Base-by-base conservation (phyloP, 2,888 invertebrate species). In the Microchrysa polita region DNA sequence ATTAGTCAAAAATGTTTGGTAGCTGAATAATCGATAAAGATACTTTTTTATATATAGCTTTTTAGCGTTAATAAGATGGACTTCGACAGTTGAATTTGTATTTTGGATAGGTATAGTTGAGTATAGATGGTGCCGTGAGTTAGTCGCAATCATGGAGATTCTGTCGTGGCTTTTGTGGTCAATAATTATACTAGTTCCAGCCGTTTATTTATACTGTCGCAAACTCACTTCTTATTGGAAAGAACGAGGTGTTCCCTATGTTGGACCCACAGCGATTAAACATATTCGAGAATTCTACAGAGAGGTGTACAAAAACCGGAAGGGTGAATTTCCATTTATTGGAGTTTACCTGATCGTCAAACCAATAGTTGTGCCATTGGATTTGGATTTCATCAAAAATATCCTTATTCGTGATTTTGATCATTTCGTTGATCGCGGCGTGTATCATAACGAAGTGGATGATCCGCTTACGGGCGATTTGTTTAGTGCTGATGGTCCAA, bases 391-490 rank as follows among this genome's bases (percentile, higher is more conserved):
- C 1, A 77, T 81, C 18, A 80, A 79, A 71, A 63, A 67, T 10
- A 78, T 85, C 14, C 73, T 86, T 44, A 81, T 84, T 5, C 83
- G 82, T 73, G 86, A 86, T 75, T 86, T 86, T 74, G 67, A 78
- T 1, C 78, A 82, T 72, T 86, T 86, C 75, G 79, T 80, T 0
- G 79, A 82, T 76, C 82, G 84, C 20, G 82, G 83, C 9, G 77
- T 82, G 40, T 81, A 80, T 44, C 80, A 80, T 55, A 82, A 85
- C 69, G 83, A 82, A 16, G 77, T 79, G 44, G 79, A 81, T 63
- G 85, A 85, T 77, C 86, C 86, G 1, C 67, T 86, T 0, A 79
- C 82, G 12, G 84, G 78, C 1, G 82, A 85, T 78, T 78, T 86
- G 5, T 81, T 85, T 73, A 79, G 80, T 65, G 74, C 84, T 74